phyloP scores from a whole-genome alignment of 1,140 invertebrate species.

The Acromyrmex heyeri region DNA sequence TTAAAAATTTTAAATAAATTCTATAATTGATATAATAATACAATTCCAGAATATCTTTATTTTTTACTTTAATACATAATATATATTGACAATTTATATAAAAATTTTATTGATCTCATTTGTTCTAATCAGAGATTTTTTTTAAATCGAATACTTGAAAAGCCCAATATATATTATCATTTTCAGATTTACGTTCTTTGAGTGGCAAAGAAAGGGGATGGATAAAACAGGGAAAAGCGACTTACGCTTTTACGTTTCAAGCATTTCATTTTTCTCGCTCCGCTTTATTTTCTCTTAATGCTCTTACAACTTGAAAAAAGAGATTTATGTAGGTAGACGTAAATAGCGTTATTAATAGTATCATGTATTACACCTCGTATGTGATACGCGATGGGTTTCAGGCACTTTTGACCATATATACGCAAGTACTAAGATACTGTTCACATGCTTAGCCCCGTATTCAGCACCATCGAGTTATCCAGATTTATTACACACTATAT shows the following conservation, averaged over 20 bases:
- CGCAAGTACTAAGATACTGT: conserved; percentile 49
- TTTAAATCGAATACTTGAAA: not conserved
- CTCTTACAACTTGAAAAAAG: conserved; percentile 73
- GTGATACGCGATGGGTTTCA: conserved; percentile 71
- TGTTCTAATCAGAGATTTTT: not conserved
- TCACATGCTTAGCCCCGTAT: conserved; percentile 64
- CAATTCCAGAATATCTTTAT: not conserved
- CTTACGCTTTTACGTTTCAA: conserved; percentile 38
- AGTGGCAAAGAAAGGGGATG: not conserved
- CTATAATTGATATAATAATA: conserved; percentile 9
- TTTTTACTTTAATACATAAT: not conserved
- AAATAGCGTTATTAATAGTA: conserved; percentile 70
- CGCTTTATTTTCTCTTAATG: conserved; percentile 61
- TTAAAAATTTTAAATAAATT: not conserved
- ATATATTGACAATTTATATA: conserved; percentile 13
- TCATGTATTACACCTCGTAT: conserved; percentile 70
- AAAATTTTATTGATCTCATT: not conserved
- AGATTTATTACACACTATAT: conserved; percentile 64
- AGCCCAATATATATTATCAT: conserved; percentile 30
- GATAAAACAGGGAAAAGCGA: conserved; percentile 34
- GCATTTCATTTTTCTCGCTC: conserved; percentile 33
- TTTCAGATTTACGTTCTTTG: conserved; percentile 33
- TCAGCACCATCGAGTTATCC: conserved; percentile 60
- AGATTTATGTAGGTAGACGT: conserved; percentile 70
- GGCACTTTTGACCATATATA: conserved; percentile 73